phyloP scores from a whole-genome alignment of 1,140 invertebrate genomes.

The Camponotus vicinus region DNA sequence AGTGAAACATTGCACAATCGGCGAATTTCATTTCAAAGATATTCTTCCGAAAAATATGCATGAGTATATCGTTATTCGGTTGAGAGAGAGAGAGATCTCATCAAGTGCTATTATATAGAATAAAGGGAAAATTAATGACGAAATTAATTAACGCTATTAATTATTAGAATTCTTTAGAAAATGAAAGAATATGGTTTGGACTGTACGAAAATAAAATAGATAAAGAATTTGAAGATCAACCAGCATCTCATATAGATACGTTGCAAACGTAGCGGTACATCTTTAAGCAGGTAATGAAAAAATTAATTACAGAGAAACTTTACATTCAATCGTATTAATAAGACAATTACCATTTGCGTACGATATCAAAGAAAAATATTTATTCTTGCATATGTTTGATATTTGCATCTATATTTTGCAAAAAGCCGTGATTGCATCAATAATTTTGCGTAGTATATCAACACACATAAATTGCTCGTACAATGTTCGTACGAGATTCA shows the following conservation, averaged over 20 bases:
- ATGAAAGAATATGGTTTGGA: too few species aligned
- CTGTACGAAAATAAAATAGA: too few species aligned
- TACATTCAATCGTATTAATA: background rate
- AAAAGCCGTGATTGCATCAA: background rate
- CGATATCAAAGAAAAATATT: background rate
- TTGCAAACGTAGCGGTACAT: too few species aligned
- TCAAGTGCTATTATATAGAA: background rate
- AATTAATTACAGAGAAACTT: too few species aligned
- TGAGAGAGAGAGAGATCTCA: background rate
- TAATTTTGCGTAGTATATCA: background rate
- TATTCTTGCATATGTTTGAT: background rate
- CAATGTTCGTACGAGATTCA: background rate
- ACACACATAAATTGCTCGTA: background rate
- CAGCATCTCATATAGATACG: too few species aligned
- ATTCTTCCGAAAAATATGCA: conserved; percentile 19
- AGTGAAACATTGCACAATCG: conserved; percentile 13
- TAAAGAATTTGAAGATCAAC: too few species aligned
- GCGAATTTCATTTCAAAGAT: conserved; percentile 38
- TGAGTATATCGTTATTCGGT: background rate
- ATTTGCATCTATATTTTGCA: background rate
- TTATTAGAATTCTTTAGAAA: too few species aligned
- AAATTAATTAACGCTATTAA: too few species aligned
- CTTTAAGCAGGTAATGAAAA: too few species aligned
- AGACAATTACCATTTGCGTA: background rate
- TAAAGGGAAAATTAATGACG: too few species aligned